Evolutionary conservation across 2,888 invertebrate genomes (phyloP).

Genomic region (Corythucha ciliata): DNA sequence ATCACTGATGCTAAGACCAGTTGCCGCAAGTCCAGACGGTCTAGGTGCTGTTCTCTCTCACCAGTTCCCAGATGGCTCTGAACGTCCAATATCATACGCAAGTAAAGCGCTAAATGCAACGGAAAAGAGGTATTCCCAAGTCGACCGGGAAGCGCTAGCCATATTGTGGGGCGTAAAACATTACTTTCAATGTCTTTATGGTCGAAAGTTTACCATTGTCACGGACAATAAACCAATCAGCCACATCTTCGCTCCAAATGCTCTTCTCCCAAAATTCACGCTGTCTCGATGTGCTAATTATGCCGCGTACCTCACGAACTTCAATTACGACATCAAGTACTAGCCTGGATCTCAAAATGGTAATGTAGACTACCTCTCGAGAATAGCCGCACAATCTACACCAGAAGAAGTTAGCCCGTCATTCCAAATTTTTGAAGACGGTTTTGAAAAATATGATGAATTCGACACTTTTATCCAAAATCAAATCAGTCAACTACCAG

Average conservation of each 20-base stretch:
- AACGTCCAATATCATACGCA: constrained; percentile 40
- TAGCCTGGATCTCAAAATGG: constrained; percentile 11
- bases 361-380: constrained; percentile 11
- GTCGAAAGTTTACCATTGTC: constrained; percentile 39
- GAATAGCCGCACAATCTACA: not conserved
- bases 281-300: constrained; percentile 18
- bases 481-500: constrained; percentile 13
- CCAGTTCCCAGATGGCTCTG: constrained; percentile 37
- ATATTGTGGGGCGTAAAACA: constrained; percentile 20
- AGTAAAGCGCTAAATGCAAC: constrained; percentile 37
- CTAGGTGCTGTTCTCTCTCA: constrained; percentile 37
- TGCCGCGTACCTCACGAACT: constrained; percentile 12
- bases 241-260: constrained; percentile 31
- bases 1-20: too few species aligned
- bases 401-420: not conserved
- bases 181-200: constrained; percentile 41
- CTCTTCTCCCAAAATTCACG: constrained; percentile 12
- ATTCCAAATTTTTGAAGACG: too few species aligned
- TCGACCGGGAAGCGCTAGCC: constrained; percentile 38
- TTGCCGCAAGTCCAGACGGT: constrained; percentile 33
- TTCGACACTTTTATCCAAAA: constrained; percentile 12
- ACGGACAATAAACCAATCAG: constrained; percentile 40
- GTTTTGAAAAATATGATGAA: constrained; percentile 2
- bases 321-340: constrained; percentile 14
- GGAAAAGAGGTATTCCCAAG: constrained; percentile 37